Conservation (phyloP, 2,113 vertebrate species). For the human (Homo sapiens) region DNA sequence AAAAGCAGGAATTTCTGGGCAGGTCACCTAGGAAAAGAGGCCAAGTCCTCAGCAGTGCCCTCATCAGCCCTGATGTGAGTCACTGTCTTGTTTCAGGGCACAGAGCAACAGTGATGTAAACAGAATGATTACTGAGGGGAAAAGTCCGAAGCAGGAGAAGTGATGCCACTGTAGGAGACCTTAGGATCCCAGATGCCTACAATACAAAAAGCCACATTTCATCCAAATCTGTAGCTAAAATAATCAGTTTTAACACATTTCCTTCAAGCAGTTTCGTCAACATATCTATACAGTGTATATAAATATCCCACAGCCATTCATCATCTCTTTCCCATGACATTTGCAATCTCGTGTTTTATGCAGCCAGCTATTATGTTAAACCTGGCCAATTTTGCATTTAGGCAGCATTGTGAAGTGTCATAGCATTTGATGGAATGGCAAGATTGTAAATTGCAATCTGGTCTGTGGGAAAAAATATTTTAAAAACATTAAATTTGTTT, state of each 20-base stretch:
- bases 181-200: background rate
- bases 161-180: background rate
- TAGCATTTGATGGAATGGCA: constrained; percentile 64
- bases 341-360: constrained; percentile 64
- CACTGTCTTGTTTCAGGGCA: background rate
- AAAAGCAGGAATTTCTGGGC: background rate
- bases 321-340: constrained; percentile 62
- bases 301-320: constrained; percentile 68
- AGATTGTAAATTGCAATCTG: constrained; percentile 71
- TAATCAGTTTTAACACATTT: constrained; percentile 57
- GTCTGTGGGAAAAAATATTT: constrained; percentile 53
- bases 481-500: constrained; percentile 54
- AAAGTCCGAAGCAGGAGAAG: background rate
- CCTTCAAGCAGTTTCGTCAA: constrained; percentile 62
- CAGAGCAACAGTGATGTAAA: background rate
- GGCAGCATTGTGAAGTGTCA: constrained; percentile 51
- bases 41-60: background rate
- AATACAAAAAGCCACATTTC: background rate
- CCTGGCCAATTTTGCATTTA: constrained; percentile 71
- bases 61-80: background rate
- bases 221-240: constrained; percentile 45
- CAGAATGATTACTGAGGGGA: background rate
- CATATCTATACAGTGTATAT: constrained; percentile 51
- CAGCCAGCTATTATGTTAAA: constrained; percentile 71
- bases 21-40: background rate